These are phyloP conservation scores for Mormyrops attenuatus DNA, from an alignment of 2,797 vertebrate genomes.

Conservation along the genomic window DNA sequence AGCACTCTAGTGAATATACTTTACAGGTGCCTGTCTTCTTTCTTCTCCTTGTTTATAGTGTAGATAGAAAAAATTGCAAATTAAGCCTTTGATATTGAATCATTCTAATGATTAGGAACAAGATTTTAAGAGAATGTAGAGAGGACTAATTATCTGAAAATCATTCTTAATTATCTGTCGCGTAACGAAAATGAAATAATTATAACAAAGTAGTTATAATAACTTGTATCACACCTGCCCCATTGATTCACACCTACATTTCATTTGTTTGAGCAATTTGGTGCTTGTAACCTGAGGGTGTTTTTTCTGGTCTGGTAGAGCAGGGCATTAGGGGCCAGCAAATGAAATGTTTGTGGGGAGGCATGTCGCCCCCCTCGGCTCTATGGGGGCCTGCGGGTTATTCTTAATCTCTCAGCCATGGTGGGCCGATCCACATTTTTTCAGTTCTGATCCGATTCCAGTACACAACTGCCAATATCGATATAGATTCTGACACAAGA, in stretches of 20 bases:
- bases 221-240: neutral
- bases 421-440: too few species aligned
- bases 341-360: neutral
- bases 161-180: neutral
- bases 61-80: neutral
- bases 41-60: neutral
- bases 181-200: neutral
- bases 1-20: neutral
- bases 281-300: neutral
- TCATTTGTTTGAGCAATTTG: neutral
- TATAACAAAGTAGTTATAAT: neutral
- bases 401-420: too few species aligned
- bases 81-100: neutral
- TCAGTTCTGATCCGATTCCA: too few species aligned
- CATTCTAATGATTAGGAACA: neutral
- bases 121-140: neutral
- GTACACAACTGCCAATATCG: too few species aligned
- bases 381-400: too few species aligned
- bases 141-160: neutral
- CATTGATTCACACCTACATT: neutral
- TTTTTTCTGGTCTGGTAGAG: neutral
- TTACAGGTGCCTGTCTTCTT: neutral
- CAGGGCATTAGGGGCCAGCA: neutral
- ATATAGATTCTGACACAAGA: too few species aligned
- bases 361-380: neutral